phyloP scores from a whole-genome alignment of 2,797 vertebrate genomes.

The Coccyzus lansbergi region DNA sequence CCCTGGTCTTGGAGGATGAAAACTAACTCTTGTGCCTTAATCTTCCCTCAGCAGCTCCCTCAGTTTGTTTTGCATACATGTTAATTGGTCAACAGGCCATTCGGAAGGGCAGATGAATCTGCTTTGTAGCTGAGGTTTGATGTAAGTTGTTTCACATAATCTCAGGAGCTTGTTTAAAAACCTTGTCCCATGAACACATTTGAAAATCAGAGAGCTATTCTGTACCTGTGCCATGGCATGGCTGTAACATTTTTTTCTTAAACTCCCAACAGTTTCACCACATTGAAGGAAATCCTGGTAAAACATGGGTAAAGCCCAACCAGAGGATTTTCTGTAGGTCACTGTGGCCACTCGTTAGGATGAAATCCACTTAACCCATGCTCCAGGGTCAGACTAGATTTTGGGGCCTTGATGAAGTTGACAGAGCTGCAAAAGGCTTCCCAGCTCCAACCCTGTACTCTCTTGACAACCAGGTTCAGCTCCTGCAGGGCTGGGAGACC shows the following conservation, averaged over 20 bases:
- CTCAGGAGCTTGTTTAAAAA: neutral
- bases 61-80: neutral
- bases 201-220: neutral
- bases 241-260: neutral
- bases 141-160: fast-evolving
- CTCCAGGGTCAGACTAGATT: neutral
- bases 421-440: neutral
- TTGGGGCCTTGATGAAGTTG: neutral
- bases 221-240: neutral
- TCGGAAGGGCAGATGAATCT: neutral
- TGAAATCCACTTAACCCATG: neutral
- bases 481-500: neutral
- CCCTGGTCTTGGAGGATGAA: neutral
- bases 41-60: neutral
- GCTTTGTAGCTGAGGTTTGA: neutral
- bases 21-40: neutral
- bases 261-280: neutral
- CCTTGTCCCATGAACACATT: fast-evolving
- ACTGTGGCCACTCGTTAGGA: too few species aligned
- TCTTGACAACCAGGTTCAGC: neutral
- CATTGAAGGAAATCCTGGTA: neutral
- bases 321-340: neutral
- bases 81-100: too few species aligned
- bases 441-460: too few species aligned
- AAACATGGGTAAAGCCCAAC: neutral